phyloP scores from a whole-genome alignment of 2,113 vertebrate genomes.

The Psilopsiagon aurifrons region DNA sequence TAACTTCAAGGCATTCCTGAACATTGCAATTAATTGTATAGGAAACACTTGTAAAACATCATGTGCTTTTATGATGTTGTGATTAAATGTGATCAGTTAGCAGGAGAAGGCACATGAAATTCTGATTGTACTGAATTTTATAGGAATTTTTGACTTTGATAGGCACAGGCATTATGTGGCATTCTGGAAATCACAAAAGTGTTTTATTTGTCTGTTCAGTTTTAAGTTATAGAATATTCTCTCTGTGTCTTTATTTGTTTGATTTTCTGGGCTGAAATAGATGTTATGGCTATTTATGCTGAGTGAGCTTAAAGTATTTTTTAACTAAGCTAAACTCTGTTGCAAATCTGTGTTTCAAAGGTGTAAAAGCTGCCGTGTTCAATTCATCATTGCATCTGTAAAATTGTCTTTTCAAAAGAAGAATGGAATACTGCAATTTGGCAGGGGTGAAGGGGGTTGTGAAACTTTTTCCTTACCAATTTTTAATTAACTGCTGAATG shows the following conservation, averaged over 20 bases:
- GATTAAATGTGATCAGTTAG: not conserved
- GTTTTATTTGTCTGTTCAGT: not conserved
- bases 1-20: not conserved
- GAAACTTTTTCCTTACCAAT: not conserved
- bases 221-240: not conserved
- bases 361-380: not conserved
- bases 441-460: not conserved
- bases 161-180: not conserved
- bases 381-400: not conserved
- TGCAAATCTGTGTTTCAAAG: not conserved
- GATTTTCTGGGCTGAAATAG: not conserved
- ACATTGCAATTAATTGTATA: not conserved
- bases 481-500: slow-evolving; percentile 54
- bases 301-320: slow-evolving; percentile 1
- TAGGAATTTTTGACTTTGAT: not conserved
- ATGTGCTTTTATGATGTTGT: not conserved
- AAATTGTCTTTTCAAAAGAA: not conserved
- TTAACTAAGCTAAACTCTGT: not conserved
- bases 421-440: not conserved
- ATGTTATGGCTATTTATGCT: not conserved
- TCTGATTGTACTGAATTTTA: not conserved
- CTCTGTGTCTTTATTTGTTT: not conserved
- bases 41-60: not conserved
- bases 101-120: not conserved
- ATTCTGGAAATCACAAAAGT: not conserved